Evolutionary conservation across 2,888 invertebrate genomes (phyloP).

Genomic region (Lasioglossum leucozonium): DNA sequence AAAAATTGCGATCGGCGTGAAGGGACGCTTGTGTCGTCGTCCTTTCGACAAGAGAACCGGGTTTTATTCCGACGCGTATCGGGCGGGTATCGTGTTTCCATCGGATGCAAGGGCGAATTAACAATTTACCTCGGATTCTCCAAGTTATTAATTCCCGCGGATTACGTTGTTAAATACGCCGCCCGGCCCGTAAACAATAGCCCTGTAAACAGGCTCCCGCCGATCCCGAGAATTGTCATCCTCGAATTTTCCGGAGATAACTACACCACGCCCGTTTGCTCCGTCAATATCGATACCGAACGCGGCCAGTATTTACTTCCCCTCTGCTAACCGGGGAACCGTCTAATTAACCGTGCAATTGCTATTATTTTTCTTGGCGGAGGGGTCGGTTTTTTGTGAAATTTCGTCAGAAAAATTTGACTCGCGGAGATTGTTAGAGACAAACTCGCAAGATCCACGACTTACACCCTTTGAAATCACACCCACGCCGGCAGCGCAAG

Average conservation of each 20-base stretch:
- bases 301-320: not conserved
- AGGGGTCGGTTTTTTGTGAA: not conserved
- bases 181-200: conserved; percentile 8
- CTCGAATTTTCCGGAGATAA: conserved; percentile 9
- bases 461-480: not conserved
- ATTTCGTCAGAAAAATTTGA: too few relatives aligned
- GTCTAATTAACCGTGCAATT: conserved; percentile 9
- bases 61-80: not conserved
- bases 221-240: conserved; percentile 16
- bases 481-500: not conserved
- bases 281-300: not conserved
- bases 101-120: conserved; percentile 7
- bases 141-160: conserved; percentile 25
- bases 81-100: not conserved
- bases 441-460: not conserved
- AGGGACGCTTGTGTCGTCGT: not conserved
- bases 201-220: not conserved
- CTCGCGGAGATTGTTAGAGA: not conserved
- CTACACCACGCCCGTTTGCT: conserved; percentile 13
- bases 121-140: not conserved
- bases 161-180: conserved; percentile 37
- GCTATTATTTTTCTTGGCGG: not conserved
- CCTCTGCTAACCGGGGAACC: not conserved
- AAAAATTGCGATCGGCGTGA: not conserved
- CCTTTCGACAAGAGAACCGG: not conserved